Percentiles rank a stretch among this genome's conserved stretches.
Conservation (phyloP, 2,113 vertebrate species). For the Empidonax traillii region DNA sequence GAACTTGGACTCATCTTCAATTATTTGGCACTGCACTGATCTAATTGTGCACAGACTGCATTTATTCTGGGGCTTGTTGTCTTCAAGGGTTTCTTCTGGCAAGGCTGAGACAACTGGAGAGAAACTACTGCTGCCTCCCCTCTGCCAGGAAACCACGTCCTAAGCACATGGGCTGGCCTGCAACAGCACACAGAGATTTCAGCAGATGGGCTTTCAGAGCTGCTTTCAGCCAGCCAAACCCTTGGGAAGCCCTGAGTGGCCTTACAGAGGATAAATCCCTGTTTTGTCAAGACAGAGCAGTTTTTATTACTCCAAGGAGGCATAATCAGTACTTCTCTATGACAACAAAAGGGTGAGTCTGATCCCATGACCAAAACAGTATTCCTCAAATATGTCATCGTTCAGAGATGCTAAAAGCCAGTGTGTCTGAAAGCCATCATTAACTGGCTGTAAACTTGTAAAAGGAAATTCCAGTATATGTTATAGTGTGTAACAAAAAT, state of each 20-base stretch:
- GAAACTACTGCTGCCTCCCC: neutral
- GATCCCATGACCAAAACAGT: neutral
- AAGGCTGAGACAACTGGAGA: neutral
- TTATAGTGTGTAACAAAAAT: neutral
- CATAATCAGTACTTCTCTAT: neutral
- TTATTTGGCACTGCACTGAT: neutral
- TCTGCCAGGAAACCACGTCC: neutral
- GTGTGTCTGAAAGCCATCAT: neutral
- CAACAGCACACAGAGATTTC: neutral
- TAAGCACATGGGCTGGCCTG: neutral
- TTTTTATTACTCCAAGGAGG: neutral
- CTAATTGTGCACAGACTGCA: neutral
- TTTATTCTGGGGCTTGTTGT: neutral
- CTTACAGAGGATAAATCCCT: neutral
- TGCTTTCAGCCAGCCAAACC: neutral
- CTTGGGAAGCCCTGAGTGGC: neutral
- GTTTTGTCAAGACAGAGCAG: neutral
- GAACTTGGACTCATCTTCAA: neutral
- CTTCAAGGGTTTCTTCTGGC: neutral
- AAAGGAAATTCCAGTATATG: neutral
- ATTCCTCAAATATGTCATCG: neutral
- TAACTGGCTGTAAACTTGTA: neutral
- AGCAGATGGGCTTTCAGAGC: neutral
- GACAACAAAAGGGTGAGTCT: constrained; percentile 38
- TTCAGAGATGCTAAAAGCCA: neutral